Base-by-base conservation (phyloP, 1,140 invertebrate species). In the Parasteatoda tepidariorum region DNA sequence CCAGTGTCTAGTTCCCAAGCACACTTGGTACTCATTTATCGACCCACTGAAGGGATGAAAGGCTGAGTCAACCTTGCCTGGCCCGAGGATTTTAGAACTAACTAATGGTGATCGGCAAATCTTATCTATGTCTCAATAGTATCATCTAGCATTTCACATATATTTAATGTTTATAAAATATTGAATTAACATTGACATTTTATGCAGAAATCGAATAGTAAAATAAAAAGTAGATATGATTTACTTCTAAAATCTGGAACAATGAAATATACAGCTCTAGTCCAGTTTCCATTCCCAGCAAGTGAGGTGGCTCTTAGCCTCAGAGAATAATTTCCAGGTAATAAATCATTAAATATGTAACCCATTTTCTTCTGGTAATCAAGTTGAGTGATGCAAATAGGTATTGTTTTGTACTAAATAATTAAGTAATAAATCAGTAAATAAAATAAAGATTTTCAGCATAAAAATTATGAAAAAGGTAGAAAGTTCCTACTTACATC, bases 241-340 rank as follows among this genome's bases (percentile, higher is more conserved):
- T 67, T 71, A 85, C 81, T 55, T 82, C 26, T 54, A 31, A 38
- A 15, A 64, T 82, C 64, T 33, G 78, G 84, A 30, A 81, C 93
- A 62, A 90, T 88, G 85, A 96, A 92, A 87, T 92, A 93, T 30
- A 91, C 88, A 0, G 89, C 84, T 5, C 90, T 85, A 0, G 95
- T 94, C 84, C 92, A 93, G 62, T 92, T 92, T 11, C 95, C 95
- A 67, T 92, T 90, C 6, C 94, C 94, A 26, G 93, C 93, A 59
- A 97, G 89, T 3, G 96, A 95, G 30, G 92, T 93, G 18, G 96
- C 94, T 41, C 92, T 91, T 0, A 98, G 90, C 71, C 91, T 90
- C 15, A 96, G 86, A 28, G 93, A 94, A 88, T 98, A 98, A 89
- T 95, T 96, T 3, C 97, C 97, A 73, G 95, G 90, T n/a, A 90